These are phyloP conservation scores for Tetragonula clypearis DNA, from an alignment of 1,140 invertebrate genomes.

Conservation along the genomic window DNA sequence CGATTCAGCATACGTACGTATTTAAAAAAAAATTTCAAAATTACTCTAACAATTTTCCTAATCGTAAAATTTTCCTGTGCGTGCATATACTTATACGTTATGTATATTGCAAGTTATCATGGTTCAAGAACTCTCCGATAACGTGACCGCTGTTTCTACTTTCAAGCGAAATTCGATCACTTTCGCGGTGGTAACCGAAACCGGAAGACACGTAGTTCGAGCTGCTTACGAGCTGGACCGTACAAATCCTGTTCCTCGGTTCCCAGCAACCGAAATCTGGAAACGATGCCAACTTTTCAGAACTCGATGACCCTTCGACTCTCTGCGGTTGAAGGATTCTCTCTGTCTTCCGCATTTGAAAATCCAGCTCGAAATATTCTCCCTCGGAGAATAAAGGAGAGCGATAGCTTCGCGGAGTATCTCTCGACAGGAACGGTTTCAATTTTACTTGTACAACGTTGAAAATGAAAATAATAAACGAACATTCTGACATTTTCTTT, in stretches of 20 bases:
- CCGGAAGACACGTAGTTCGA: constrained; percentile 72
- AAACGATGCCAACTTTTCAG: constrained; percentile 75
- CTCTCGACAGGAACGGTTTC: too few species aligned
- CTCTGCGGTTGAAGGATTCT: background rate
- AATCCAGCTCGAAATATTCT: background rate
- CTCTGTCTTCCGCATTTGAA: background rate
- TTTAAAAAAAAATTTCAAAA: background rate
- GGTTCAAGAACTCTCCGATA: background rate
- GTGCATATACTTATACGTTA: too few species aligned
- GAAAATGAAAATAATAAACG: background rate
- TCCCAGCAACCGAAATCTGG: constrained; percentile 70
- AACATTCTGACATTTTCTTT: too few species aligned
- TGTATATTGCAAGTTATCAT: background rate
- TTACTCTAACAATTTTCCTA: background rate
- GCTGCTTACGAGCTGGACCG: constrained; percentile 70
- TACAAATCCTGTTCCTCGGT: constrained; percentile 45
- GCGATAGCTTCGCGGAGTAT: background rate
- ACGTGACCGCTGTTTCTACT: background rate
- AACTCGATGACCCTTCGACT: constrained; percentile 10
- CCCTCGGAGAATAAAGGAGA: background rate
- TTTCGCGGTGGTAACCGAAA: constrained; percentile 62
- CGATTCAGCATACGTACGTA: background rate
- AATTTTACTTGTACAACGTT: too few species aligned
- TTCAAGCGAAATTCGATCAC: constrained; percentile 69
- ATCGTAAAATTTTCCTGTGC: too few species aligned